These are phyloP conservation scores for Sternotherus odoratus DNA, from an alignment of 2,797 vertebrate genomes.

Conservation along the genomic window DNA sequence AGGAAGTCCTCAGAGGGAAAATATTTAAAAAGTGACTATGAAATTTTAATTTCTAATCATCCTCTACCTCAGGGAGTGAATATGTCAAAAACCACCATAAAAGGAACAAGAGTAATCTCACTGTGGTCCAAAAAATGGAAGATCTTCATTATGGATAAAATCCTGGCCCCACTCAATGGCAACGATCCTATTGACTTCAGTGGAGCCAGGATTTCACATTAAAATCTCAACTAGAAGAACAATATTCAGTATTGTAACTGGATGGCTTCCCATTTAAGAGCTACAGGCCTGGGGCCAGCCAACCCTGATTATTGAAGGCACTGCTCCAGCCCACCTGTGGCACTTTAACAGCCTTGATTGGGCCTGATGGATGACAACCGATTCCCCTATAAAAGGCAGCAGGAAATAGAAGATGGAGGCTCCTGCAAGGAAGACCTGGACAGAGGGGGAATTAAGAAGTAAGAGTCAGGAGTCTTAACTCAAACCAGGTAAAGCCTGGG, in stretches of 20 bases:
- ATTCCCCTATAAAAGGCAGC: not conserved
- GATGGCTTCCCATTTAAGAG: not conserved
- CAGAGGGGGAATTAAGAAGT: not conserved
- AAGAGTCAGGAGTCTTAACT: not conserved
- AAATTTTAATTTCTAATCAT: conserved; percentile 64
- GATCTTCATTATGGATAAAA: conserved; percentile 48
- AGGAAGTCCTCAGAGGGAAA: conserved; percentile 52
- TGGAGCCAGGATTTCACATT: conserved; percentile 30
- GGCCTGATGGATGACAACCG: not conserved
- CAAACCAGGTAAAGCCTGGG: not conserved
- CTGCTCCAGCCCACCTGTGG: not conserved
- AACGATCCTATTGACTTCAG: conserved; percentile 17
- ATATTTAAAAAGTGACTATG: conserved; percentile 48
- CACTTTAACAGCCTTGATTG: not conserved
- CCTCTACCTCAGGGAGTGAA: conserved; percentile 59
- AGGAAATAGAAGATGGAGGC: not conserved
- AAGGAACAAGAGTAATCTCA: conserved; percentile 60
- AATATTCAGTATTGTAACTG: not conserved
- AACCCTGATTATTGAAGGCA: not conserved
- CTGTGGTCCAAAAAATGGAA: conserved; percentile 52
- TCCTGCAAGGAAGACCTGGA: not conserved
- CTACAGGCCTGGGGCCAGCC: not conserved
- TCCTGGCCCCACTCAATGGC: not conserved
- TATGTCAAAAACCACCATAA: conserved; percentile 56
- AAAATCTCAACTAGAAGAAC: not conserved